A percentile compares a stretch with the other conserved stretches of the same genome.
phyloP scores from a whole-genome alignment of 2,888 invertebrate species.

The Coenonympha arcania region DNA sequence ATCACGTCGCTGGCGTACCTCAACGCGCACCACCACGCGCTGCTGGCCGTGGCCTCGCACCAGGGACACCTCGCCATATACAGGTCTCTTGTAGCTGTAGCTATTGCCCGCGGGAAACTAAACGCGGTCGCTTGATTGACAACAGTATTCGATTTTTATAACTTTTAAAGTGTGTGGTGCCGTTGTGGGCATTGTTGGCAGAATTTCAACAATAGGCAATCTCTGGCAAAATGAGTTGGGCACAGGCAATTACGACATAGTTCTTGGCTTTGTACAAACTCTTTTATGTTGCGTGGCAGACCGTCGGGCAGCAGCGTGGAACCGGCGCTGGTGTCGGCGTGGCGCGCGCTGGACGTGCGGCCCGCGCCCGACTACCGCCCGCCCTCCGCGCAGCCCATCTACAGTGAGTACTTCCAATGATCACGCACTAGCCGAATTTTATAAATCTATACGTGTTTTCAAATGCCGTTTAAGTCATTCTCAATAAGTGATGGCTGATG shows the following conservation, averaged over 20 bases:
- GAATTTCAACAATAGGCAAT: too few relatives aligned
- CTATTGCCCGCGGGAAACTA: too few relatives aligned
- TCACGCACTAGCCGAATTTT: too few relatives aligned
- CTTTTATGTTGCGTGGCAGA: conserved; percentile 29
- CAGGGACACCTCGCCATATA: conserved; percentile 85
- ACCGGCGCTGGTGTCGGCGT: conserved; percentile 77
- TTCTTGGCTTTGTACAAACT: not conserved
- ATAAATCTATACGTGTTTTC: too few relatives aligned
- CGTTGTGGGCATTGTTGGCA: too few relatives aligned
- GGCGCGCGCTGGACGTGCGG: conserved; percentile 85
- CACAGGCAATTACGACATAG: not conserved
- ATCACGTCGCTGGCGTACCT: conserved; percentile 89
- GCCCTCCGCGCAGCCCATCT: conserved; percentile 61
- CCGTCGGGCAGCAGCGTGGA: conserved; percentile 46
- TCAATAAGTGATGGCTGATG: too few relatives aligned
- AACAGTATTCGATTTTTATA: too few relatives aligned
- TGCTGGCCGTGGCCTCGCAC: conserved; percentile 84
- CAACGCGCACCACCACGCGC: conserved; percentile 86
- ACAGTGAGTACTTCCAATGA: conserved; percentile 47
- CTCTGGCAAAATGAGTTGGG: not conserved
- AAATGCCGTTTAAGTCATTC: too few relatives aligned
- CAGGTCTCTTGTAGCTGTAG: too few relatives aligned
- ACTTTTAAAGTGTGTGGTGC: too few relatives aligned
- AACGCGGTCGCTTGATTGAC: too few relatives aligned
- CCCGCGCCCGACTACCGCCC: conserved; percentile 56